Conservation (phyloP, 1,140 invertebrate genomes). For the Pararge aegeria region DNA sequence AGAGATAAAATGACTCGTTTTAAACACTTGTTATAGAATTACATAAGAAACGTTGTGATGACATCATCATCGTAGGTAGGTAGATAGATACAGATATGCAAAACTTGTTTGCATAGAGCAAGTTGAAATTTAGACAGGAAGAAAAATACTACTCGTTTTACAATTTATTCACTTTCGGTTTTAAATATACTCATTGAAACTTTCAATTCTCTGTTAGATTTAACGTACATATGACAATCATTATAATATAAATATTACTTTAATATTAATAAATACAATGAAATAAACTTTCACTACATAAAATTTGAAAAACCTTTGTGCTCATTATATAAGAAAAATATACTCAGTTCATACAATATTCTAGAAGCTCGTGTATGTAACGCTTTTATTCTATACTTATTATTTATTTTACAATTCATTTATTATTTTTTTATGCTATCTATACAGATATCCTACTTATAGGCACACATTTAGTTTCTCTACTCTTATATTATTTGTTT, state of each 20-base stretch:
- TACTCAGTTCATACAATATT: conserved; percentile 29
- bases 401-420: conserved; percentile 44
- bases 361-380: conserved; percentile 46
- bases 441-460: conserved; percentile 31
- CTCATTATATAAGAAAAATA: conserved; percentile 9
- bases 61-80: too few relatives aligned
- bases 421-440: conserved; percentile 25
- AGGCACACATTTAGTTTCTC: conserved; percentile 30
- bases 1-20: too few relatives aligned
- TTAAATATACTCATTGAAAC: too few relatives aligned
- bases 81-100: too few relatives aligned
- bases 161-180: too few relatives aligned
- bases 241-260: background rate
- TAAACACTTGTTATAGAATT: too few relatives aligned
- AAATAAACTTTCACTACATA: conserved; percentile 2
- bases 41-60: too few relatives aligned
- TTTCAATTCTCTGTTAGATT: too few relatives aligned
- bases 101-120: too few relatives aligned
- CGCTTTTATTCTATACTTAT: conserved; percentile 36
- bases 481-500: background rate
- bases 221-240: too few relatives aligned
- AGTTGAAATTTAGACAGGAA: too few relatives aligned
- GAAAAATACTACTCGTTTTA: too few relatives aligned
- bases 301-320: conserved; percentile 17
- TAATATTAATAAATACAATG: background rate